Evolutionary conservation across 2,888 invertebrate species (phyloP), one percentile per base, ranked within the genome.

Genomic region (Coleophora flavipennella): DNA sequence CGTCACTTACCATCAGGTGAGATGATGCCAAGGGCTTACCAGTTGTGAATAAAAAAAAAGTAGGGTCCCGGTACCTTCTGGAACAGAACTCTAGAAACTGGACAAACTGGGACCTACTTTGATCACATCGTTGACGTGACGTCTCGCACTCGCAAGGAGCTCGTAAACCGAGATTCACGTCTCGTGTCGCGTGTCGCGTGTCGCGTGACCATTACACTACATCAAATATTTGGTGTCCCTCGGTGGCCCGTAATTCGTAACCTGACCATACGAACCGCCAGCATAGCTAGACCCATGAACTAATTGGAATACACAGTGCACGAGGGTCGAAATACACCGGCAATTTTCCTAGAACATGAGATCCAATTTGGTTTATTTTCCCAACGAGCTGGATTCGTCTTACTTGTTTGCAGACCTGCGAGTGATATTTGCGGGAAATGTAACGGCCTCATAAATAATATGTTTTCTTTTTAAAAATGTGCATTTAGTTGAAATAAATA

Each of bases 221-320:
- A 62, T 75, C 77, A 79, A 83, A 81, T 76, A 78, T 79, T 79
- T 78, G 79, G 74, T 65, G 68, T 73, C 72, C 78, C 78, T 74
- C 70, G 66, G 70, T 58, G 59, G 75, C 58, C 64, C 75, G 79
- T 79, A 69, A 79, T 67, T 63, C 65, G 80, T 75, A 79, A 81
- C 69, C 58, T 58, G 80, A 81, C 60, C 62, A 58, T 42, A 12
- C 14, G 9, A 1, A 0, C 10, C 9, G n/a, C 54, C 48, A 49
- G 8, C n/a, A 4, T 36, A 45, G 8, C 2, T 33, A 13, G 53
- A 46, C 13, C 46, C 40, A 36, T 36, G 13, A 1, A 10, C 8
- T 20, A 8, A 3, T 1, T 6, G 8, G 13, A 8, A 11, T 29
- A n/a, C 13, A 29, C 14, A 11, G 38, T 20, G 20, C 11, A 10